phyloP scores from a whole-genome alignment of 1,140 invertebrate genomes.

The Dreissena polymorpha region DNA sequence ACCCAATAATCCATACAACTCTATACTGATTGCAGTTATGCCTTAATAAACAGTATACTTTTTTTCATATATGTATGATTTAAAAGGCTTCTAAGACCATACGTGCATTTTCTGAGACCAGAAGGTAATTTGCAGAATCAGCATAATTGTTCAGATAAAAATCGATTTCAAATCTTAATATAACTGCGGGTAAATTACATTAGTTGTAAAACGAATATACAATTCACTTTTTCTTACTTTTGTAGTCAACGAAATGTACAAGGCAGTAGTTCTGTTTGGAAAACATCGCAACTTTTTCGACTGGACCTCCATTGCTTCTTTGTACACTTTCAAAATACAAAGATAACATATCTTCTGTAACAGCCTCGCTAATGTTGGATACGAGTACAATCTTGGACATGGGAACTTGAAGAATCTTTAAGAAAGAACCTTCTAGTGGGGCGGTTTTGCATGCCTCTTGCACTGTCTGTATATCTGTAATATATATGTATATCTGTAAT shows the following conservation, averaged over 20 bases:
- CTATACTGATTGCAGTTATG: no score
- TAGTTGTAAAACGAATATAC: neutral
- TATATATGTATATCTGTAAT: no score
- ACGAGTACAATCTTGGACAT: constrained; percentile 44
- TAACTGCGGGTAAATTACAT: neutral
- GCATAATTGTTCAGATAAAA: neutral
- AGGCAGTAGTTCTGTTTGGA: constrained; percentile 26
- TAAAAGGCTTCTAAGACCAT: neutral
- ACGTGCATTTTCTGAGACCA: neutral
- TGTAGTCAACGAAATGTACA: constrained; percentile 35
- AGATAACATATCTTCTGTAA: constrained; percentile 34
- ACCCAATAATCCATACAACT: no score
- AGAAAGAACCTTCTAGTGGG: constrained; percentile 16
- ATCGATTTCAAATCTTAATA: neutral
- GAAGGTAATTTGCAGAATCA: neutral
- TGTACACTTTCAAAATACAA: constrained; percentile 49
- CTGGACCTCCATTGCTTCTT: constrained; percentile 29
- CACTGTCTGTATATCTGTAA: constrained; percentile 15
- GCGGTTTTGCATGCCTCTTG: neutral
- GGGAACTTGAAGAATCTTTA: constrained; percentile 19
- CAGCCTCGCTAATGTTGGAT: constrained; percentile 15
- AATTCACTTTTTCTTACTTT: constrained; percentile 9
- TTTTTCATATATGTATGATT: no score
- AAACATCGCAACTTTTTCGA: constrained; percentile 29
- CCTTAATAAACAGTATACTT: no score